phyloP scores from a whole-genome alignment of 2,888 invertebrate genomes.

The Euproctis similis region DNA sequence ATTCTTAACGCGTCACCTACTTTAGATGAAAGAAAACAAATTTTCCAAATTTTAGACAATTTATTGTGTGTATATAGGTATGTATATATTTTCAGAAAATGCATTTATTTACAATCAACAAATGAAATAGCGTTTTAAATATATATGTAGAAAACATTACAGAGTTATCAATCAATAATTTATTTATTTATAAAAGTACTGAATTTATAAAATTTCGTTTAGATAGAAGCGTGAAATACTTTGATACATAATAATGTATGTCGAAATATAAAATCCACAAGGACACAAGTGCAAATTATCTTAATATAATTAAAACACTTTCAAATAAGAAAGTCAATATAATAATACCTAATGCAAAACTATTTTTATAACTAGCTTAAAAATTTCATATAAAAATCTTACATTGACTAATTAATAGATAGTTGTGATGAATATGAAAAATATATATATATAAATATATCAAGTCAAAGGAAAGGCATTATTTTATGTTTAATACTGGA shows the following conservation, averaged over 20 bases:
- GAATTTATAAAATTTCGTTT: constrained; percentile 58
- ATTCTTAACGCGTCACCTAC: constrained; percentile 41
- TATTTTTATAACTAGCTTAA: constrained; percentile 70
- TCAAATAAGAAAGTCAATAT: constrained; percentile 69
- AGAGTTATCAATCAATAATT: too few species aligned
- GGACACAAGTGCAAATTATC: constrained; percentile 73
- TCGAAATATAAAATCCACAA: constrained; percentile 69
- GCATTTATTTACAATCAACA: constrained; percentile 74
- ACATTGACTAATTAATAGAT: constrained; percentile 71
- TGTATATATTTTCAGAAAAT: constrained; percentile 70
- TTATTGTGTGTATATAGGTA: constrained; percentile 72
- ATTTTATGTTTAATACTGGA: constrained; percentile 69
- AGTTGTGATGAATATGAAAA: constrained; percentile 69
- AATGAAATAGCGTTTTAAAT: constrained; percentile 67
- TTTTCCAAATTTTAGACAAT: constrained; percentile 65
- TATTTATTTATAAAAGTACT: constrained; percentile 35
- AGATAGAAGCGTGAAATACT: constrained; percentile 69
- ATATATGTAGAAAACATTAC: constrained; percentile 48
- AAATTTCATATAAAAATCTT: constrained; percentile 68
- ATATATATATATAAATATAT: constrained; percentile 34
- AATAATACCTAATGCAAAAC: constrained; percentile 68
- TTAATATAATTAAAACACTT: constrained; percentile 63
- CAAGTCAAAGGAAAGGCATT: constrained; percentile 65
- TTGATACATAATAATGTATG: constrained; percentile 47
- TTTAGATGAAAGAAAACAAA: constrained; percentile 58